Base-by-base conservation (phyloP, 1,140 invertebrate genomes). In the Prorops nasuta region DNA sequence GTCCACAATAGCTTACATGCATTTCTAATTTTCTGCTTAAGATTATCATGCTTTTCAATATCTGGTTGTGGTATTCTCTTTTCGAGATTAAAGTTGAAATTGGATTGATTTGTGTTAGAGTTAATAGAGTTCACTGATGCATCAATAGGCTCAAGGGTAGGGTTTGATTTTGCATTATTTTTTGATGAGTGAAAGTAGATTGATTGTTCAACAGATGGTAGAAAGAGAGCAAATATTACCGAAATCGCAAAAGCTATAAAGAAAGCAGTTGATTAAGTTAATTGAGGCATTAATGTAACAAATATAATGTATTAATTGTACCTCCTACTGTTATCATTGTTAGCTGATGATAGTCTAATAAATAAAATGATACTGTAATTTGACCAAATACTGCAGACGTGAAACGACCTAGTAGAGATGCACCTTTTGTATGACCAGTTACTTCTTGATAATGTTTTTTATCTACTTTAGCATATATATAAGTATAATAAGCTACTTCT, bases 381-480 rank as follows among this genome's bases (percentile, higher is more conserved):
- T 90, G 87, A 1, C 14, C 37, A 9, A 39, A n/a, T 3, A 19
- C 12, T 6, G 3, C 37, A 12, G 15, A 3, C 9, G 4, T 19
- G 37, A 16, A 18, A 3, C 37, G 12, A 18, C 37, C 37, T 3
- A 39, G 6, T 9, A 39, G 18, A 82, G 79, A 2, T 80, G 86
- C 86, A 3, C 81, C 81, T 48, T 84, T 69, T 1, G 84, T 87
- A 60, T 83, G 86, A 1, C 84, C 84, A 0, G 89, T 86, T 3
- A 90, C 87, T 44, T 80, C 76, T 51, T 89, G 84, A 62, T 88
- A 91, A 50, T 84, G 81, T n/a, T 80, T 70, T 52, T 76, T 78
- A 49, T 83, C 79, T 24, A 92, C 90, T 78, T 91, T 88, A n/a
- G 90, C 89, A 76, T 92, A 94, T 52, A 93, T 90, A 64, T 94